Evolutionary conservation across 2,797 vertebrate species (phyloP).

Genomic region (Erethizon dorsatum): DNA sequence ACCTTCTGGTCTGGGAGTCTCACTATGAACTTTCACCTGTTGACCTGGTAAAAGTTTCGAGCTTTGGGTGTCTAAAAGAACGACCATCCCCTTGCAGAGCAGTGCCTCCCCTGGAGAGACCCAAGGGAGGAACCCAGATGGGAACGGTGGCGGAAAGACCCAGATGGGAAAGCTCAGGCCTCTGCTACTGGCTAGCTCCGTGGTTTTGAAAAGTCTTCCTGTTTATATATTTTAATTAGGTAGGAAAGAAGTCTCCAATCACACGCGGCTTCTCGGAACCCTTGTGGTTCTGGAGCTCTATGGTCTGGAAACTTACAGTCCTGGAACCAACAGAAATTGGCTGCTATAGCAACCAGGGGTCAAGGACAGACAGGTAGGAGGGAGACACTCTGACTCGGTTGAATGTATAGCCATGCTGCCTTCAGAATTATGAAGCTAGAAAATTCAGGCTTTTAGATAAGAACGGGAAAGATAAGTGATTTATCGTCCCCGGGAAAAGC

Average conservation of each 20-base stretch:
- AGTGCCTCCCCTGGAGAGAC: background rate
- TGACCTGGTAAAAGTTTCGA: background rate
- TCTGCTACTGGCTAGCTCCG: background rate
- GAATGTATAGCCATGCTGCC: background rate
- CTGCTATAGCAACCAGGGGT: background rate
- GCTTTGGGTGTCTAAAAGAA: background rate
- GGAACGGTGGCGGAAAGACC: too few species aligned
- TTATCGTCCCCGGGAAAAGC: background rate
- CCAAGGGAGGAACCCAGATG: too few species aligned
- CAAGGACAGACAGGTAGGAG: background rate
- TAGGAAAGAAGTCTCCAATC: background rate
- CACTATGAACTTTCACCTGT: background rate
- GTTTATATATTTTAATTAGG: background rate
- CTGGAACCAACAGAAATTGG: background rate
- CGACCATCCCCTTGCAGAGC: background rate
- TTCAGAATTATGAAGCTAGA: background rate
- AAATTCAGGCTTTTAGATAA: background rate
- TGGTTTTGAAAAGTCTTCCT: background rate
- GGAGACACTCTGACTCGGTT: background rate
- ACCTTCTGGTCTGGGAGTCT: background rate
- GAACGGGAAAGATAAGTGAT: slow-evolving; percentile 13
- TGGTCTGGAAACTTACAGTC: background rate
- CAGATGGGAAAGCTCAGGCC: background rate
- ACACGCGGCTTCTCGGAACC: background rate
- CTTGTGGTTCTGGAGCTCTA: background rate